phyloP scores from a whole-genome alignment of 2,888 invertebrate genomes.

The Lamellibrachia columna region DNA sequence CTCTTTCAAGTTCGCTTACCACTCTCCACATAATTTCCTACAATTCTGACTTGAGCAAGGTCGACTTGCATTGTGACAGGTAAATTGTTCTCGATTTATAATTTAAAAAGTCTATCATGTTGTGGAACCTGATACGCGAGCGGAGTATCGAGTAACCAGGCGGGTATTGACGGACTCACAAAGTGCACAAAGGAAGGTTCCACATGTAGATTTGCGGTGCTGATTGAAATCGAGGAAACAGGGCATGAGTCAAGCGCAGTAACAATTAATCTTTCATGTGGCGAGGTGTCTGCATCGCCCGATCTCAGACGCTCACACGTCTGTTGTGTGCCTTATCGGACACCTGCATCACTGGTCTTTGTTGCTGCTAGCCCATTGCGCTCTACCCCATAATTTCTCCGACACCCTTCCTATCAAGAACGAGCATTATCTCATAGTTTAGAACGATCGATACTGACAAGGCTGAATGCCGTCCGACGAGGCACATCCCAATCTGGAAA shows the following conservation, averaged over 20 bases:
- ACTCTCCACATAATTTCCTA: neutral
- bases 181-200: neutral
- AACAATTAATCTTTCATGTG: constrained; percentile 16
- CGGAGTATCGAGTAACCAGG: neutral
- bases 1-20: neutral
- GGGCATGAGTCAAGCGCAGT: neutral
- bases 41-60: neutral
- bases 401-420: constrained; percentile 16
- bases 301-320: neutral
- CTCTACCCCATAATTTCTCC: neutral
- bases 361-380: neutral
- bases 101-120: neutral
- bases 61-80: neutral
- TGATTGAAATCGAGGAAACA: neutral
- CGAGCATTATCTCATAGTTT: neutral
- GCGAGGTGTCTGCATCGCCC: neutral
- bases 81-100: neutral
- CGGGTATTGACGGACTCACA: neutral
- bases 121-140: neutral
- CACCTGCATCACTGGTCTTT: neutral
- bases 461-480: neutral
- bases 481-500: neutral
- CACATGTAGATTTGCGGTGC: neutral
- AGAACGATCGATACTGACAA: neutral
- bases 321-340: neutral